Conservation (phyloP, 2,888 invertebrate species). For the Acanthacorydalis orientalis region DNA sequence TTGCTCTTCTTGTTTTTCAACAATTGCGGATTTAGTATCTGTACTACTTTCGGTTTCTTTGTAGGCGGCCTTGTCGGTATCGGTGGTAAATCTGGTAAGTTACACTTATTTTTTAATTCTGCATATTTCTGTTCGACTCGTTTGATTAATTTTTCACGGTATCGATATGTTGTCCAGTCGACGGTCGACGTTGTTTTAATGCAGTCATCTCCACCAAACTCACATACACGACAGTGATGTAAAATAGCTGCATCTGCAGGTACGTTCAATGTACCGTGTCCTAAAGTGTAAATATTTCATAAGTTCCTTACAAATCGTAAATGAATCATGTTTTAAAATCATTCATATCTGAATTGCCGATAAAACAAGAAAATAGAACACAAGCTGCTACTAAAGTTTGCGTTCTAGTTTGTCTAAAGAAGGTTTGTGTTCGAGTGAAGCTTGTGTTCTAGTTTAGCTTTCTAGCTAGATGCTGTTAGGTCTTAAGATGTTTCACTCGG, state of each 20-base stretch:
- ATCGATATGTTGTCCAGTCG: conserved; percentile 67
- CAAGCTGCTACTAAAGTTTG: too few relatives aligned
- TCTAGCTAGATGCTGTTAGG: too few relatives aligned
- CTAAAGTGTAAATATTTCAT: conserved; percentile 29
- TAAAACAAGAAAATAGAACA: too few relatives aligned
- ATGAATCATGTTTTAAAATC: too few relatives aligned
- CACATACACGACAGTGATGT: conserved; percentile 75
- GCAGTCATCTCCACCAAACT: conserved; percentile 85
- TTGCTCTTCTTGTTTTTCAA: too few relatives aligned
- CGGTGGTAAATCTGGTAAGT: conserved; percentile 31
- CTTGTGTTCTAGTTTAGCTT: too few relatives aligned
- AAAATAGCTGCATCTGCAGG: conserved; percentile 68
- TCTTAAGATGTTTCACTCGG: too few relatives aligned
- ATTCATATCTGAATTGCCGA: too few relatives aligned
- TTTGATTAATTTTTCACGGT: conserved; percentile 42
- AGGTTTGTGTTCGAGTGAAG: too few relatives aligned
- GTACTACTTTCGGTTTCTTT: conserved; percentile 8
- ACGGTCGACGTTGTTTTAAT: conserved; percentile 66
- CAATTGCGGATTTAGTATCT: too few relatives aligned
- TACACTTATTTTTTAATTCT: conserved; percentile 32
- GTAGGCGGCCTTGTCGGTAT: conserved; percentile 21
- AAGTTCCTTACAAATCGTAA: background rate
- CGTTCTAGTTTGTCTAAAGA: too few relatives aligned
- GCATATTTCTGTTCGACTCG: conserved; percentile 37
- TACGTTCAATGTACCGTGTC: conserved; percentile 60